Evolutionary conservation across 2,113 vertebrate species (phyloP).

Genomic region (Apodemus speciosus): DNA sequence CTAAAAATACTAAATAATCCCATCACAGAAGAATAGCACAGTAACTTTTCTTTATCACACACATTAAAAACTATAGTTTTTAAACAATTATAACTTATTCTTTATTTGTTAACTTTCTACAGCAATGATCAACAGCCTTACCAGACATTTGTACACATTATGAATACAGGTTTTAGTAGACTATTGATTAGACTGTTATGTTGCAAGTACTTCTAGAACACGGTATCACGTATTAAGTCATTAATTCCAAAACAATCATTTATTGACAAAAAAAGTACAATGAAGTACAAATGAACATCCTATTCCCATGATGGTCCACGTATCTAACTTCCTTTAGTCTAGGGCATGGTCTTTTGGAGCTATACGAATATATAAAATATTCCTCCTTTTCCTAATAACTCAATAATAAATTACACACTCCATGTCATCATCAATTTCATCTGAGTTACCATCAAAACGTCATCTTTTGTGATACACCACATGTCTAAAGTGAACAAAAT

Average conservation of each 20-base stretch:
- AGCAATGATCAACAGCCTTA: slow-evolving; percentile 73
- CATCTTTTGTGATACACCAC: slow-evolving; percentile 36
- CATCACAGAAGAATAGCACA: slow-evolving; percentile 67
- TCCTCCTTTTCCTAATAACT: slow-evolving; percentile 52
- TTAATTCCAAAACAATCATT: slow-evolving; percentile 79
- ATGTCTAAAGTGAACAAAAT: slow-evolving; percentile 36
- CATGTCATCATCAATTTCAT: slow-evolving; percentile 32
- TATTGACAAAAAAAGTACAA: slow-evolving; percentile 79
- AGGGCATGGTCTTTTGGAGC: slow-evolving; percentile 51
- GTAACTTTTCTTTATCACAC: slow-evolving; percentile 77
- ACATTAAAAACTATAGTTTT: slow-evolving; percentile 64
- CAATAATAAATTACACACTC: slow-evolving; percentile 54
- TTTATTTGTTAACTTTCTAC: slow-evolving; percentile 81
- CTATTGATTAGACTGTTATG: slow-evolving; percentile 62
- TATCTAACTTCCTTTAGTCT: slow-evolving; percentile 67
- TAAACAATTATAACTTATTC: slow-evolving; percentile 76
- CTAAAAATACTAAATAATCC: slow-evolving; percentile 65
- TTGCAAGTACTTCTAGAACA: slow-evolving; percentile 76
- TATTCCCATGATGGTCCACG: slow-evolving; percentile 55
- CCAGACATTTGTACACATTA: slow-evolving; percentile 75
- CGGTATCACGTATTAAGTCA: slow-evolving; percentile 76
- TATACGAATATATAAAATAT: slow-evolving; percentile 45
- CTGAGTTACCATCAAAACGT: slow-evolving; percentile 35
- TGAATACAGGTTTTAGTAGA: slow-evolving; percentile 73
- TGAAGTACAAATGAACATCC: slow-evolving; percentile 76